Base-by-base conservation (phyloP, 2,888 invertebrate genomes). In the Dione vanillae region DNA sequence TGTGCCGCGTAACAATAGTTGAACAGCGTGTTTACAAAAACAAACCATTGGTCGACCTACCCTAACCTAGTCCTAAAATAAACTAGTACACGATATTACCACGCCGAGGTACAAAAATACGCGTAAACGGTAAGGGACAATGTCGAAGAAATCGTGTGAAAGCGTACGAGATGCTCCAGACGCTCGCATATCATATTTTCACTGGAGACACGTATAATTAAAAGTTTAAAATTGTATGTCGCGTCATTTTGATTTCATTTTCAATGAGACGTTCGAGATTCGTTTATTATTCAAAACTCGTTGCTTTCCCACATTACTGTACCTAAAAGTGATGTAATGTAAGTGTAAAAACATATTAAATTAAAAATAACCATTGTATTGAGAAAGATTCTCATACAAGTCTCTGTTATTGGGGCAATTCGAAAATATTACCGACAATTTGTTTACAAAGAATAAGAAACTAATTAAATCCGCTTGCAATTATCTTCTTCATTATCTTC, bases 241-340 rank as follows among this genome's bases (percentile, higher is more conserved):
- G 67, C 67, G 69, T 66, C 66, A 70, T 72, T 61, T 67, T 71
- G 59, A 71, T 71, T 67, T 68, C 54, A 19, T 19, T 70, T 70
- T 47, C 58, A 62, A 69, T 52, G 67, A 62, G 56, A 58, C 52
- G 61, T 43, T 62, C 64, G 62, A 65, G 56, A 71, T 68, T 45
- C 27, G 20, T 54, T 56, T 58, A 74, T 75, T 74, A 72, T 75
- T 67, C 65, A 68, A 43, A 49, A 61, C 70, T 72, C 77, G 80
- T 80, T 80, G 82, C 88, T 89, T 91, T 92, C 91, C 81, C 88
- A 81, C 79, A 78, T 79, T 81, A 80, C 79, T 82, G 62, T 82
- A 80, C 56, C 16, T 37, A 56, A 81, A 87, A 87, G 78, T 82
- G 88, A 79, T 82, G 79, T 82, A 88, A 89, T 78, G 77, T 71